Conservation (phyloP, 2,113 vertebrate genomes). For the Plecturocebus donacophilus region DNA sequence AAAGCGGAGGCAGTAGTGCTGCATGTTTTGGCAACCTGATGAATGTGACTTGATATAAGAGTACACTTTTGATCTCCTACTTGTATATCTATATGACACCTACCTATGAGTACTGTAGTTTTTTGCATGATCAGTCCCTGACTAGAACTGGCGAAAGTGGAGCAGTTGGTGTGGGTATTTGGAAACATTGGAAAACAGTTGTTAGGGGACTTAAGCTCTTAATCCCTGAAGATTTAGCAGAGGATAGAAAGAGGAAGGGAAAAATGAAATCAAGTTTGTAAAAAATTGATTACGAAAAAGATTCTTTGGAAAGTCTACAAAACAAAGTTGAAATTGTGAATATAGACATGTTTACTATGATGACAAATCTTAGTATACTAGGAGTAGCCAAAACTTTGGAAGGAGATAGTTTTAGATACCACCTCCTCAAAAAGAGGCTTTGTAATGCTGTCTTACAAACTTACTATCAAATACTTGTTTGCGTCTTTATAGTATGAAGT, state of each 20-base stretch:
- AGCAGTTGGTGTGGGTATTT: slow-evolving; percentile 12
- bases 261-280: slow-evolving; percentile 32
- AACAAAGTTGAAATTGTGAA: slow-evolving; percentile 19
- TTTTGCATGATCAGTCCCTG: neutral
- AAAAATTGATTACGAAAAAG: slow-evolving; percentile 30
- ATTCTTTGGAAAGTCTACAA: slow-evolving; percentile 3
- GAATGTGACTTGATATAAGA: neutral
- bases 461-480: neutral
- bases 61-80: neutral
- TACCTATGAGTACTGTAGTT: neutral
- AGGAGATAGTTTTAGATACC: neutral
- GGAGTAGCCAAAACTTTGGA: neutral
- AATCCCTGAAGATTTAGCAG: neutral
- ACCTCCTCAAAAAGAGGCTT: neutral
- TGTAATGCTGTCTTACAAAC: neutral
- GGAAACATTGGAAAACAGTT: slow-evolving; percentile 11
- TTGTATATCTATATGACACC: neutral
- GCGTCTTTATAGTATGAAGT: neutral
- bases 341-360: neutral
- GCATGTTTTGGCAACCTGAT: neutral
- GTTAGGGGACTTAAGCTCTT: slow-evolving; percentile 17
- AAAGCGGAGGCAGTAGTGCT: neutral
- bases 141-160: neutral
- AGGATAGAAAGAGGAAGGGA: neutral
- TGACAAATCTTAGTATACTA: neutral